Evolutionary conservation across 1,140 invertebrate genomes (phyloP).

Genomic region (fruit fly (Drosophila melanogaster)): DNA sequence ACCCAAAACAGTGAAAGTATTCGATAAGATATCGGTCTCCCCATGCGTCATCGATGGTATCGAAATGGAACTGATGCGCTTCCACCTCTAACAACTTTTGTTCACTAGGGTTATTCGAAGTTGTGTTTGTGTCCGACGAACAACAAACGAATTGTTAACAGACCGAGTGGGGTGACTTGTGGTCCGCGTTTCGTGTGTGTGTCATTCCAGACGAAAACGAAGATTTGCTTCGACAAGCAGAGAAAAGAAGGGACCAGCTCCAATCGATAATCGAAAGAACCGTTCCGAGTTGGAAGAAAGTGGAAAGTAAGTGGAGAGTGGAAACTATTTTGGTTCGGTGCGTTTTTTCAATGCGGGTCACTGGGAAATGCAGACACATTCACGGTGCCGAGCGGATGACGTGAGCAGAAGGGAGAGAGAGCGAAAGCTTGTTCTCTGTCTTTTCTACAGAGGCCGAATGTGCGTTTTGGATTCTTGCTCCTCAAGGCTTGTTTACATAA

Average conservation of each 20-base stretch:
- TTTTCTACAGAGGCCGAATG: neutral
- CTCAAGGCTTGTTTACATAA: constrained; percentile 51
- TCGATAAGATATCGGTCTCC: too few species aligned
- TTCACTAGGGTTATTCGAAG: neutral
- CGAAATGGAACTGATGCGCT: neutral
- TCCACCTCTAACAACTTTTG: constrained; percentile 1
- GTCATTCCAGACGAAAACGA: constrained; percentile 13
- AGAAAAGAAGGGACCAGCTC: neutral
- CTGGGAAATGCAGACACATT: neutral
- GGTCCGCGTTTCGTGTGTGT: constrained; percentile 13
- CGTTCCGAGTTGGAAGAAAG: constrained; percentile 32
- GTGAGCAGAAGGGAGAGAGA: constrained; percentile 10
- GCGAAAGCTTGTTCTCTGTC: neutral
- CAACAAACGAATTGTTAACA: constrained; percentile 1
- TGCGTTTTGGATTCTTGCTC: constrained; percentile 3
- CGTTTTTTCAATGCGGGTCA: constrained; percentile 17
- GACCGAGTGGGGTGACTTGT: neutral
- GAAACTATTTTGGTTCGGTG: constrained; percentile 2
- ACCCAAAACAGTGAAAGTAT: too few species aligned
- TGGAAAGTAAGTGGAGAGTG: constrained; percentile 26
- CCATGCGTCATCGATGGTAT: too few species aligned
- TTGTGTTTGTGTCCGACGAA: neutral
- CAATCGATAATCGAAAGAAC: constrained; percentile 20
- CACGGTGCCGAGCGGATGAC: constrained; percentile 8
- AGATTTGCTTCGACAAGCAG: neutral